A percentile compares a stretch with the other conserved stretches of the same genome.
Evolutionary conservation across 2,797 vertebrate species (phyloP).

Genomic region (Phataginus tricuspis): DNA sequence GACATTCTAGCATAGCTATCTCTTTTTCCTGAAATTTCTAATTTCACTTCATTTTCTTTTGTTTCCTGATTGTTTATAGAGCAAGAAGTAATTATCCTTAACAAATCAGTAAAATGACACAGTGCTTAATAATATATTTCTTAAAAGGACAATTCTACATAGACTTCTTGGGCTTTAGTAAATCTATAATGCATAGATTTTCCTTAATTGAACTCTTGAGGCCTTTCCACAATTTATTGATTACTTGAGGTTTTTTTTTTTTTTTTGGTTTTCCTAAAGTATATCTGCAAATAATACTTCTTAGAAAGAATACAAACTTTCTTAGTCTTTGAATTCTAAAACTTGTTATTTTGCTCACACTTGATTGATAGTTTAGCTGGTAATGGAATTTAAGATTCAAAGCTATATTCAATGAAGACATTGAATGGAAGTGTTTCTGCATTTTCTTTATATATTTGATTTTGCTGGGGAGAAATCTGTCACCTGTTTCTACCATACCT

Average conservation of each 20-base stretch:
- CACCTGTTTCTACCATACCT: neutral
- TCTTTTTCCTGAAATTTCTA: constrained; percentile 8
- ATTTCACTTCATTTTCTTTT: neutral
- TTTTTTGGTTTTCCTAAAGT: neutral
- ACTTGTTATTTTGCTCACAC: neutral
- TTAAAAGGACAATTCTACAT: neutral
- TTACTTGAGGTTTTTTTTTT: neutral
- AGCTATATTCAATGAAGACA: neutral
- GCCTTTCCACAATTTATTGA: neutral
- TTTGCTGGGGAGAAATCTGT: neutral
- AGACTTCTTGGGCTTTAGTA: neutral
- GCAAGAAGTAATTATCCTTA: neutral
- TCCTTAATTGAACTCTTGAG: neutral
- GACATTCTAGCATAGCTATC: neutral
- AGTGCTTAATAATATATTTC: neutral
- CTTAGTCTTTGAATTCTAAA: neutral
- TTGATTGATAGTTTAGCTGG: neutral
- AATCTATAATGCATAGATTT: neutral
- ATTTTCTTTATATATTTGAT: neutral
- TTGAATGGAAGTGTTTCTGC: neutral
- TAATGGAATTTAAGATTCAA: constrained; percentile 1
- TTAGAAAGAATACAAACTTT: neutral
- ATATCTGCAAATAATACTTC: neutral
- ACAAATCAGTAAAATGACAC: neutral
- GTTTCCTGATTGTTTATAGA: neutral